Base-by-base conservation (phyloP, 1,140 invertebrate genomes). In the Papilio helenus region DNA sequence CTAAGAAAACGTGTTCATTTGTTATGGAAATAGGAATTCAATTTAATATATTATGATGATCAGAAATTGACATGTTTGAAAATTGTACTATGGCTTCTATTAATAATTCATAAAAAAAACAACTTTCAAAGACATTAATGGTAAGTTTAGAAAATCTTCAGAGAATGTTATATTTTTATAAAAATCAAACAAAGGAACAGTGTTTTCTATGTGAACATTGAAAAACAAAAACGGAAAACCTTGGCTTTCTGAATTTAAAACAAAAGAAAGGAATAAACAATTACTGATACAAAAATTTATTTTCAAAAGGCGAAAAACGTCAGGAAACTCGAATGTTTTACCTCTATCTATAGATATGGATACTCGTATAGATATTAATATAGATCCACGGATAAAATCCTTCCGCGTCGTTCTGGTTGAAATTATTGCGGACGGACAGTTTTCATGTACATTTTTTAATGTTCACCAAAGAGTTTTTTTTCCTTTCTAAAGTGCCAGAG, bases 261-360 rank as follows among this genome's bases (percentile, higher is more conserved):
- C 68, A 72, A 72, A 72, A 72, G 68, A 72, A 72, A 39, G 68
- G 68, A 72, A 72, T 72, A 72, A 72, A 46, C n/a, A 10, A 72
- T 46, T n/a, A n/a, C 42, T 42, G 42, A 72, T 44, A 44, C 39
- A 72, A 72, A 72, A 72, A 72, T 72, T 1, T 39, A 18, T 10
- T 8, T 46, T 23, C 34, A 46, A 0, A n/a, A n/a, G 51, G 2
- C 18, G 42, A 42, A 46, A 72, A 26, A 23, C 10, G 58, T 20
- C 58, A 26, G 10, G 20, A 23, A 26, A 20, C 46, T 49, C 46
- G 16, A 55, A 55, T 4, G 18, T n/a, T 55, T 5, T 46, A 12
- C 44, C n/a, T n/a, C n/a, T n/a, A 46, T 12, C 9, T 46, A 46
- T 14, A 12, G 44, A 46, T 46, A 46, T 46, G 44, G 44, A 55